A percentile compares a stretch with the other conserved stretches of the same genome.
Conservation (phyloP, 1,140 invertebrate genomes). For the Dryas iulia region DNA sequence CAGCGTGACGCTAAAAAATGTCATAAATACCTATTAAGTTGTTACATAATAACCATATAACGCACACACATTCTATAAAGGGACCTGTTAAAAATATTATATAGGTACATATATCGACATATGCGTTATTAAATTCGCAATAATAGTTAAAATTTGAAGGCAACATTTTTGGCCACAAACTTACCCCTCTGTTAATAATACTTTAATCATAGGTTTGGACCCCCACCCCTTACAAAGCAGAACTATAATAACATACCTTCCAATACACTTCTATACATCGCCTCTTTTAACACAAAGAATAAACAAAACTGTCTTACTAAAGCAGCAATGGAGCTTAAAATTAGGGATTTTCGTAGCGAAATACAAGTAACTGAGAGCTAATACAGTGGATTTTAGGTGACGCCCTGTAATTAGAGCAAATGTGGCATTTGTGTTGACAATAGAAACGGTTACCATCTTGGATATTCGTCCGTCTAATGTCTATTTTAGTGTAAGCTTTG, state of each 20-base stretch:
- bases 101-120: neutral
- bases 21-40: no score
- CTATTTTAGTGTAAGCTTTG: constrained; percentile 37
- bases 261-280: neutral
- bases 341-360: constrained; percentile 10
- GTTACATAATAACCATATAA: no score
- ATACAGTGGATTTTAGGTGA: constrained; percentile 66
- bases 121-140: constrained; percentile 6
- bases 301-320: neutral
- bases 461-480: constrained; percentile 44
- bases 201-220: constrained; percentile 75
- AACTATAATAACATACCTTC: neutral
- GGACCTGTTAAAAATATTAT: no score
- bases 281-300: neutral
- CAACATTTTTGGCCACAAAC: constrained; percentile 63
- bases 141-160: constrained; percentile 33
- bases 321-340: constrained; percentile 38
- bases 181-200: constrained; percentile 62
- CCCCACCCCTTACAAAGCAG: constrained; percentile 22
- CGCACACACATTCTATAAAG: no score
- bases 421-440: constrained; percentile 67
- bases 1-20: no score
- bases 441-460: constrained; percentile 43
- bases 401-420: constrained; percentile 70
- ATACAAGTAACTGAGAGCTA: constrained; percentile 37